Conservation (phyloP, 2,113 vertebrate species). For the human (Homo sapiens) region GRCh38 chr12:117584001-117584500, state of each 20-base stretch:
- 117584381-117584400: not conserved
- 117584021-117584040: not conserved
- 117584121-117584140: not conserved
- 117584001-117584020: not conserved
- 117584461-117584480: not conserved
- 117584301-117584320: not conserved
- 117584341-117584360: not conserved
- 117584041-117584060: constrained; percentile 25
- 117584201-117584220: not conserved
- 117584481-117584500: not conserved
- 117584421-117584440: not conserved
- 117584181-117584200: constrained; percentile 46
- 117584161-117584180: fast-evolving
- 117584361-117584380: not conserved
- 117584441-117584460: not conserved
- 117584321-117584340: not conserved
- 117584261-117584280: not conserved
- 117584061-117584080: not conserved
- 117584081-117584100: not conserved
- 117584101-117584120: not conserved
- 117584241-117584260: not conserved
- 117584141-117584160: not conserved
- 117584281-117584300: not conserved
- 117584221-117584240: not conserved
- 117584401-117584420: not conserved